phyloP scores from a whole-genome alignment of 2,113 vertebrate species.

The Hystrix cristata region DNA sequence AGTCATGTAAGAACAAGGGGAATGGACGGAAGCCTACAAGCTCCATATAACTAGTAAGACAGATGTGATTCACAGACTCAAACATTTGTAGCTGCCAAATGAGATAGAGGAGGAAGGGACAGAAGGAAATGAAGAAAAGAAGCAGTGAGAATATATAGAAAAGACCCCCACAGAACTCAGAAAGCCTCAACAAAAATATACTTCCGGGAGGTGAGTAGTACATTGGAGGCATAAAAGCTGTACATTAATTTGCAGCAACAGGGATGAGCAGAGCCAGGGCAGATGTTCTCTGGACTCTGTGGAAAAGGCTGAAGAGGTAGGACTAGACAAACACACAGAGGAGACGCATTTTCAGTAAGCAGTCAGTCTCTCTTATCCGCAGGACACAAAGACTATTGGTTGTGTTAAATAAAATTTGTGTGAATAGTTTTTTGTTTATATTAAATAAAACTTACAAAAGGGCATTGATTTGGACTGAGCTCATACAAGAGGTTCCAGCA shows the following conservation, averaged over 20 bases:
- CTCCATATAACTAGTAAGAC: background rate
- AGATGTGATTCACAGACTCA: background rate
- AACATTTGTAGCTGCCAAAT: background rate
- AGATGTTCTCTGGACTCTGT: background rate
- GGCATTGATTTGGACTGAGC: background rate
- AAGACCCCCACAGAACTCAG: background rate
- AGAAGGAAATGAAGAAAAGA: background rate
- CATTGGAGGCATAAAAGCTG: background rate
- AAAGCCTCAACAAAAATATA: slow-evolving; percentile 9
- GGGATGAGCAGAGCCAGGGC: background rate
- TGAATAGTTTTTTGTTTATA: background rate
- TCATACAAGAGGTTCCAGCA: background rate
- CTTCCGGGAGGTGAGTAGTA: background rate
- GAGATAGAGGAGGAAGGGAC: background rate
- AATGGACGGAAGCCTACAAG: background rate
- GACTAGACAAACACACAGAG: background rate
- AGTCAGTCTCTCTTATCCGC: background rate
- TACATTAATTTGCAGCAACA: background rate
- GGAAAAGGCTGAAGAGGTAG: background rate
- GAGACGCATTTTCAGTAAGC: background rate
- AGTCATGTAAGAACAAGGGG: slow-evolving; percentile 6
- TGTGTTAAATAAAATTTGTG: background rate
- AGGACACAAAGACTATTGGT: background rate
- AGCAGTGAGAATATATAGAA: background rate
- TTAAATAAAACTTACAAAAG: background rate